Evolutionary conservation across 30 jellyfish, hydroid and myxozoan species (phyloP).

Genomic region (Hydractinia echinata): DNA sequence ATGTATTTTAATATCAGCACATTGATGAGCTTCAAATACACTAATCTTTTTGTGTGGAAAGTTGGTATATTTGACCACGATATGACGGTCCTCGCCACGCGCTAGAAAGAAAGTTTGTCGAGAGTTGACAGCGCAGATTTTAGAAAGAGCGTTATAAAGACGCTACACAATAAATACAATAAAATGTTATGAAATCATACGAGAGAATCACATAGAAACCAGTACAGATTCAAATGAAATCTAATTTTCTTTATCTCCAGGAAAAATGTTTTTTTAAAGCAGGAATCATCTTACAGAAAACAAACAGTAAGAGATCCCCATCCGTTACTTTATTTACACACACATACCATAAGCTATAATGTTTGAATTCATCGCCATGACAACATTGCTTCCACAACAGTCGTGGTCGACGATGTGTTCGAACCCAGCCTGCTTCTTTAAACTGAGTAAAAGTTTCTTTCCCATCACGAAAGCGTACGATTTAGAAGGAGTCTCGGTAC

Average conservation of each 20-base stretch:
- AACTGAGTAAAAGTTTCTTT: constrained; percentile 12
- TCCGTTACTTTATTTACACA: background rate
- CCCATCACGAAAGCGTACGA: constrained; percentile 28
- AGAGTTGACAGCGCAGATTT: no score
- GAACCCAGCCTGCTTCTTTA: constrained; percentile 32
- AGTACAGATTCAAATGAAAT: no score
- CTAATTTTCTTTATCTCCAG: no score
- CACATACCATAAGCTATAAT: constrained; percentile 27
- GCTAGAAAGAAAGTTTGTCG: constrained; percentile 4
- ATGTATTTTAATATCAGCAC: constrained; percentile 33
- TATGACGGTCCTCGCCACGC: constrained; percentile 41
- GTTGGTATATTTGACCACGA: constrained; percentile 31
- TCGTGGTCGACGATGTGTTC: constrained; percentile 38
- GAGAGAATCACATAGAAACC: no score
- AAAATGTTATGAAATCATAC: no score
- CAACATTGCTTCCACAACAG: constrained; percentile 40
- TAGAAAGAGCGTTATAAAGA: no score
- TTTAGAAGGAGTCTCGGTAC: background rate
- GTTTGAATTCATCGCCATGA: constrained; percentile 38
- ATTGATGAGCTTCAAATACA: constrained; percentile 41
- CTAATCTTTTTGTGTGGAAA: constrained; percentile 39
- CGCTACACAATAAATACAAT: no score
- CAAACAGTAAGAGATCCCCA: background rate
- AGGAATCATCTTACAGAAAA: no score
- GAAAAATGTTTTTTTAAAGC: no score